phyloP scores from a whole-genome alignment of 2,113 vertebrate species.

The Notarius quadriscutis region DNA sequence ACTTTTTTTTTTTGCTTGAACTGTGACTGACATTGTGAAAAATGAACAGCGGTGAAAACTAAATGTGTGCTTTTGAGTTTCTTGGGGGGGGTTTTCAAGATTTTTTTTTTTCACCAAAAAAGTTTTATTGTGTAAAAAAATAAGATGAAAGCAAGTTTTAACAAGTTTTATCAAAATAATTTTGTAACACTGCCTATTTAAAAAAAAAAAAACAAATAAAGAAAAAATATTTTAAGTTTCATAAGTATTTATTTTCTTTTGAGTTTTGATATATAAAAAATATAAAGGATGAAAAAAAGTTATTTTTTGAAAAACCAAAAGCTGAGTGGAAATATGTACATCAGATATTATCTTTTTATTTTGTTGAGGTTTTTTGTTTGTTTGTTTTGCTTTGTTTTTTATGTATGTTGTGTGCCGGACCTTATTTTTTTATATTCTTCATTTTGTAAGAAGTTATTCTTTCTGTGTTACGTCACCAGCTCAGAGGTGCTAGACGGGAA shows the following conservation, averaged over 20 bases:
- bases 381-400: conserved; percentile 60
- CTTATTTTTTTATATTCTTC: conserved; percentile 59
- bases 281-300: conserved; percentile 33
- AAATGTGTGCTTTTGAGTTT: neutral
- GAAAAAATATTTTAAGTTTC: neutral
- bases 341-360: conserved; percentile 52
- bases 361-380: conserved; percentile 57
- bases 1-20: conserved; percentile 29
- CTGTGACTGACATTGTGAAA: conserved; percentile 13
- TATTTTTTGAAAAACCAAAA: conserved; percentile 71
- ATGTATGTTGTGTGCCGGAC: conserved; percentile 66
- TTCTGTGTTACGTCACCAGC: conserved; percentile 62
- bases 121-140: neutral
- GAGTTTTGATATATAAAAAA: conserved; percentile 45
- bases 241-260: conserved; percentile 46
- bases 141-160: conserved; percentile 32
- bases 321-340: conserved; percentile 62
- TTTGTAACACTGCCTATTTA: conserved; percentile 70
- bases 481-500: conserved; percentile 66
- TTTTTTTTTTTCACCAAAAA: neutral
- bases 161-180: conserved; percentile 39
- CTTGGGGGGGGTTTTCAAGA: neutral
- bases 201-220: conserved; percentile 46
- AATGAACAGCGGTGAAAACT: conserved; percentile 29
- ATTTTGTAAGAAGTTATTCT: conserved; percentile 66